phyloP scores from a whole-genome alignment of 1,140 invertebrate species.

The Rhizoglyphus robini region DNA sequence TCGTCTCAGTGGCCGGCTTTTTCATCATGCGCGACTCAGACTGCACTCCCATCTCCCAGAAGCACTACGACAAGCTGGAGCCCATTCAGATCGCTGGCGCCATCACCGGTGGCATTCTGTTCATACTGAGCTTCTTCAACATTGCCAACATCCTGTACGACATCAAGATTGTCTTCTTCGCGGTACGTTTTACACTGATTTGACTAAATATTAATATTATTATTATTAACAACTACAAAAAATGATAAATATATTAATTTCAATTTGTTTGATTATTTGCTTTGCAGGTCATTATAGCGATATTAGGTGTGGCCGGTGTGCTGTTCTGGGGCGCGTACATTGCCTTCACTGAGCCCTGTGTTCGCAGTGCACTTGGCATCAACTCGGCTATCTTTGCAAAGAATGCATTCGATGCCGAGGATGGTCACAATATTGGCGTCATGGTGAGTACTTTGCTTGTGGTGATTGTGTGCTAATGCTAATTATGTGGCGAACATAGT shows the following conservation, averaged over 20 bases:
- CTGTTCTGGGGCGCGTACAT: constrained; percentile 20
- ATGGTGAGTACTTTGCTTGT: background rate
- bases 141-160: constrained; percentile 17
- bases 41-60: background rate
- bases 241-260: background rate
- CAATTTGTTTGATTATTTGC: background rate
- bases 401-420: constrained; percentile 15
- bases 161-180: constrained; percentile 18
- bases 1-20: constrained; percentile 2
- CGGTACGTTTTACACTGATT: background rate
- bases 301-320: constrained; percentile 8
- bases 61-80: constrained; percentile 13
- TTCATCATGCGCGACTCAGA: constrained; percentile 5
- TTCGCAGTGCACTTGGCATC: background rate
- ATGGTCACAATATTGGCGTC: constrained; percentile 16
- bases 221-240: background rate
- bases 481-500: too few relatives aligned
- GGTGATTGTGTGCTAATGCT: too few relatives aligned
- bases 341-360: constrained; percentile 15
- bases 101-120: constrained; percentile 5
- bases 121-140: constrained; percentile 18
- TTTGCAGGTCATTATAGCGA: constrained; percentile 2
- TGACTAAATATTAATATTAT: background rate
- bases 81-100: constrained; percentile 14
- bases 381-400: background rate